Percentiles rank a stretch among this genome's conserved stretches.
Evolutionary conservation across 2,113 vertebrate genomes (phyloP).

Genomic region (Microcebus lehilahytsara): DNA sequence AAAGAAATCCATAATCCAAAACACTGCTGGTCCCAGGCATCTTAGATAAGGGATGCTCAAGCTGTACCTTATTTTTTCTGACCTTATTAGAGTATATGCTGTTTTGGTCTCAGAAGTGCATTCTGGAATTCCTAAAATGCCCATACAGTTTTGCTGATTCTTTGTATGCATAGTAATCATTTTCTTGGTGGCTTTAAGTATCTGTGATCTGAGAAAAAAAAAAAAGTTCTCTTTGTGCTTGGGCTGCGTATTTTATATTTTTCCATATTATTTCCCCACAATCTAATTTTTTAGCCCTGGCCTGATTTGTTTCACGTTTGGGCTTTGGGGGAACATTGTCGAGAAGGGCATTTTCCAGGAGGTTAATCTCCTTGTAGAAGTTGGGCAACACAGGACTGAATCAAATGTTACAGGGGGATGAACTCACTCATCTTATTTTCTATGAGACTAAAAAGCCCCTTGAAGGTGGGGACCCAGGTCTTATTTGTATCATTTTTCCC

Average conservation of each 20-base stretch:
- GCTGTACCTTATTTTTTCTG: neutral
- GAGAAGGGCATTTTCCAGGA: neutral
- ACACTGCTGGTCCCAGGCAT: neutral
- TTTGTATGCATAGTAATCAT: neutral
- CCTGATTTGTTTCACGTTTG: neutral
- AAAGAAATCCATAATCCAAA: neutral
- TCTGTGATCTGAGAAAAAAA: neutral
- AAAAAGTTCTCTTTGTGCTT: neutral
- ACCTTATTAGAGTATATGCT: neutral
- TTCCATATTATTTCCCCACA: neutral
- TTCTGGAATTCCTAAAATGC: neutral
- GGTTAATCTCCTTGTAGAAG: neutral
- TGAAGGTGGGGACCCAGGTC: neutral
- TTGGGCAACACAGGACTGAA: neutral
- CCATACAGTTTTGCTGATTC: neutral
- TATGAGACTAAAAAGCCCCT: neutral
- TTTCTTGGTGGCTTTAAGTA: neutral
- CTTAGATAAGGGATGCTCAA: neutral
- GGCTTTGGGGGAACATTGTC: neutral
- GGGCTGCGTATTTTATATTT: neutral
- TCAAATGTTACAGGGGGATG: neutral
- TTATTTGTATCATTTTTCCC: neutral
- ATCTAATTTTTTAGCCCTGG: neutral
- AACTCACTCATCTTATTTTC: neutral
- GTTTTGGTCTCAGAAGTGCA: no score